A percentile compares a stretch with the other conserved stretches of the same genome.
These are phyloP conservation scores for Diorhabda elongata DNA, from an alignment of 1,140 invertebrate species.

Conservation along the genomic window DNA sequence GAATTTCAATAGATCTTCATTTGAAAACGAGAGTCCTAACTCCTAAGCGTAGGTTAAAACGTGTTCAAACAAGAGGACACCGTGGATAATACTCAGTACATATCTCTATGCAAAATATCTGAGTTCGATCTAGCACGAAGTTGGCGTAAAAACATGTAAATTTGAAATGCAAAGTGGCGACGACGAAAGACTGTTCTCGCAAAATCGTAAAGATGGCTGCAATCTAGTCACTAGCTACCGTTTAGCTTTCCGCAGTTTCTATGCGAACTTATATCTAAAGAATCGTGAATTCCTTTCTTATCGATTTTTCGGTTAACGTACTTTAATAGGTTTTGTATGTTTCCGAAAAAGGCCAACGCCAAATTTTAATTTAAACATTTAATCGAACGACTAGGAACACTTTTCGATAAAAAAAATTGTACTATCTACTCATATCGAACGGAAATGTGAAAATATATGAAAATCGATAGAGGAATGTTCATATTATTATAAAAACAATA, in stretches of 20 bases:
- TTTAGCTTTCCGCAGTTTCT: slow-evolving; percentile 33
- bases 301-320: slow-evolving; percentile 15
- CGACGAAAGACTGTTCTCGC: slow-evolving; percentile 28
- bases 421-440: too few species aligned
- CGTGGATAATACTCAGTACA: slow-evolving; percentile 33
- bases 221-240: slow-evolving; percentile 24
- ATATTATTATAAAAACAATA: too few species aligned
- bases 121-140: slow-evolving; percentile 41
- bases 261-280: slow-evolving; percentile 33
- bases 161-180: slow-evolving; percentile 44
- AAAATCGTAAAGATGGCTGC: slow-evolving; percentile 37
- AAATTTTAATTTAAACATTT: too few species aligned
- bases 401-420: too few species aligned
- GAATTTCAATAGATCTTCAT: slow-evolving; percentile 39
- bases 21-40: slow-evolving; percentile 30
- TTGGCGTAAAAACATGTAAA: slow-evolving; percentile 40
- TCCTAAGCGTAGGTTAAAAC: slow-evolving; percentile 32
- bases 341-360: too few species aligned
- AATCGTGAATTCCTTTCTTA: slow-evolving; percentile 39
- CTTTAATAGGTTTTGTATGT: too few species aligned
- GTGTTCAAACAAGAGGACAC: slow-evolving; percentile 27
- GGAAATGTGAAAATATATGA: too few species aligned
- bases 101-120: slow-evolving; percentile 43
- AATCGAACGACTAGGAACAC: too few species aligned
- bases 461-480: too few species aligned